These are phyloP conservation scores for Eumacrocentrus americanus DNA, from an alignment of 2,888 invertebrate genomes.

Conservation along the genomic window DNA sequence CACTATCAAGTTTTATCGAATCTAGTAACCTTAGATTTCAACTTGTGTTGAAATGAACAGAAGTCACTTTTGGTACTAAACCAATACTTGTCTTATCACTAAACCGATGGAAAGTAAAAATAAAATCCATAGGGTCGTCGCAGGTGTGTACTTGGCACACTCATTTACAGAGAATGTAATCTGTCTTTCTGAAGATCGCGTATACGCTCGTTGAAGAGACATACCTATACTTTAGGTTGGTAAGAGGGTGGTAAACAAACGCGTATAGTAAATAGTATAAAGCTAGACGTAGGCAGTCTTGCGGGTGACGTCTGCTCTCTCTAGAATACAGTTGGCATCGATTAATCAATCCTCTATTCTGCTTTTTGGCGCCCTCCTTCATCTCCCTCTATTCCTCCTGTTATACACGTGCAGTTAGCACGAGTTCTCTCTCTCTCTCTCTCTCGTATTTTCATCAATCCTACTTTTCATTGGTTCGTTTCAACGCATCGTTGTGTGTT, in stretches of 20 bases:
- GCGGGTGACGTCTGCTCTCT: slow-evolving; percentile 42
- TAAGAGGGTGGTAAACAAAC: slow-evolving; percentile 13
- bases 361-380: slow-evolving; percentile 28
- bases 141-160: neutral
- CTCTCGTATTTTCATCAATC: slow-evolving; percentile 53
- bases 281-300: slow-evolving; percentile 48
- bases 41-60: too few species aligned
- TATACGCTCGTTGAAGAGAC: too few species aligned
- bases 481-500: slow-evolving; percentile 37
- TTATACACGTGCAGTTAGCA: slow-evolving; percentile 50
- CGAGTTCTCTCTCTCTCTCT: slow-evolving; percentile 35
- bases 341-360: slow-evolving; percentile 44
- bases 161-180: neutral
- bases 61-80: too few species aligned
- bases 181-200: neutral
- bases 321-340: slow-evolving; percentile 36
- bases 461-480: slow-evolving; percentile 46
- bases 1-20: too few species aligned
- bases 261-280: slow-evolving; percentile 27
- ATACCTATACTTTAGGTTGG: neutral
- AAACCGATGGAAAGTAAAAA: too few species aligned
- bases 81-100: too few species aligned
- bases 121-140: too few species aligned
- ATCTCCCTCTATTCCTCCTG: slow-evolving; percentile 22
- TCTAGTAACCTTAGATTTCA: too few species aligned